Evolutionary conservation across 2,888 invertebrate species (phyloP).

Genomic region (Villa cingulata): DNA sequence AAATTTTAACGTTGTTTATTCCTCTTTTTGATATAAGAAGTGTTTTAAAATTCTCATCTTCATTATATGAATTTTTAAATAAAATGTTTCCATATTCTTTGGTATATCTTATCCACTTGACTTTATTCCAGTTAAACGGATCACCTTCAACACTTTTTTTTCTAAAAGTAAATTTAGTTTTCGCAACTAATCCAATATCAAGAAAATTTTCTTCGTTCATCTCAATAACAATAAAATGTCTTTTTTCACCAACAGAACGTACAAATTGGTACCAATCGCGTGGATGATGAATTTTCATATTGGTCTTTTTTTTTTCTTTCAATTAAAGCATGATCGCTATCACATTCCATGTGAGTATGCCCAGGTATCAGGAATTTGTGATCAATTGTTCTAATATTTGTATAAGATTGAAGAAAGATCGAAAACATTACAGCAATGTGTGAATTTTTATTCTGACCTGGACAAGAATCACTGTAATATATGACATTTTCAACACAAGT

Average conservation of each 20-base stretch:
- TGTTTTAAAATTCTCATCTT: not conserved
- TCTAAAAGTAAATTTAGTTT: not conserved
- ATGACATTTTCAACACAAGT: too few species aligned
- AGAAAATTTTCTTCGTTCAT: too few species aligned
- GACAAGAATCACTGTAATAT: too few species aligned
- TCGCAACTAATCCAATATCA: fast-evolving
- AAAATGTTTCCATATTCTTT: not conserved
- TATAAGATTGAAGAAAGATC: too few species aligned
- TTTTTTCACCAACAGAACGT: not conserved
- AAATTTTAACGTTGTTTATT: too few species aligned
- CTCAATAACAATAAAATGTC: not conserved
- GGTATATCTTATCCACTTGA: not conserved
- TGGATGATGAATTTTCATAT: not conserved
- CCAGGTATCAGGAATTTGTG: too few species aligned
- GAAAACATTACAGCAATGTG: too few species aligned
- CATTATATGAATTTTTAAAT: not conserved
- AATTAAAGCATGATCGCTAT: not conserved
- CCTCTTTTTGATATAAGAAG: not conserved
- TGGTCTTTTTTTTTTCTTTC: not conserved
- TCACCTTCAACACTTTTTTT: not conserved
- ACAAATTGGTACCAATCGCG: not conserved
- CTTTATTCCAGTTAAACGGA: not conserved
- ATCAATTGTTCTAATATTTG: too few species aligned
- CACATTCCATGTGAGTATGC: not conserved
- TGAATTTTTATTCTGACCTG: too few species aligned